Conservation (phyloP, 2,797 vertebrate genomes). For the Spinus olivaceus region DNA sequence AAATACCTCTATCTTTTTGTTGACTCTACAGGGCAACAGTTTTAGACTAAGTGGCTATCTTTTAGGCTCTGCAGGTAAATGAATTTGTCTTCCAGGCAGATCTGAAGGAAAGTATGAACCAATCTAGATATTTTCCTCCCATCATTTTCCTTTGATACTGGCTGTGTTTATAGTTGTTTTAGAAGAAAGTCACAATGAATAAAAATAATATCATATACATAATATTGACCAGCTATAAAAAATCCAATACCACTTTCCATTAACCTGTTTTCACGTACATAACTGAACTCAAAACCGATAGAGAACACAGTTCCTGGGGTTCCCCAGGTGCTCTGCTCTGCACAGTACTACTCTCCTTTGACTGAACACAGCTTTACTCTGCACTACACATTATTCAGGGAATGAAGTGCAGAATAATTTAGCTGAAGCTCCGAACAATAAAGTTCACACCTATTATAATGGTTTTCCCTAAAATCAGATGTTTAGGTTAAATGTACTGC, state of each 20-base stretch:
- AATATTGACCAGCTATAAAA: neutral
- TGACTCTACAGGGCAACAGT: neutral
- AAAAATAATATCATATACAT: neutral
- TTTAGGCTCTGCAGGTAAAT: neutral
- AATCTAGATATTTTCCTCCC: neutral
- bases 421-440: neutral
- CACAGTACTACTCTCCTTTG: neutral
- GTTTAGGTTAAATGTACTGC: neutral
- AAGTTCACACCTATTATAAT: neutral
- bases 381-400: neutral
- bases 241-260: neutral
- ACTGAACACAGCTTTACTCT: neutral
- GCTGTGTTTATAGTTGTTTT: neutral
- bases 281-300: neutral
- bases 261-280: neutral
- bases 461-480: neutral
- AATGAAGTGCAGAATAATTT: neutral
- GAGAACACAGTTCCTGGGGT: neutral
- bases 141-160: neutral
- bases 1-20: neutral
- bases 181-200: neutral
- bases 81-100: neutral
- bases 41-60: neutral
- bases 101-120: neutral
- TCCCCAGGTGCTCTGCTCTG: neutral